Percentiles rank a stretch among this genome's conserved stretches.
phyloP scores from a whole-genome alignment of 1,140 invertebrate genomes.

The Carcinoscorpius rotundicauda region DNA sequence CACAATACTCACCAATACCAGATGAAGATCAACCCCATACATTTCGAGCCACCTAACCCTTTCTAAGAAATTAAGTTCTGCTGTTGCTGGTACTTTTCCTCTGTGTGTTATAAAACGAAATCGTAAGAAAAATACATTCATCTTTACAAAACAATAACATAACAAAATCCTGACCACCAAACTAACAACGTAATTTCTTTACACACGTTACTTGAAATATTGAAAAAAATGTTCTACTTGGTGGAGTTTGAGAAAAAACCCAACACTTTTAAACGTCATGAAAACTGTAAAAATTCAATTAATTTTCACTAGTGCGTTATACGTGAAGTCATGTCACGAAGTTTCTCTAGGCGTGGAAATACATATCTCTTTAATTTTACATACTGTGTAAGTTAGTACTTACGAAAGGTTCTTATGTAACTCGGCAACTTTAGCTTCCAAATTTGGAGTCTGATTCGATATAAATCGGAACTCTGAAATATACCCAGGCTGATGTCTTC shows the following conservation, averaged over 20 bases:
- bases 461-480: conserved; percentile 96
- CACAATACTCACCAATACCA: conserved; percentile 49
- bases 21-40: conserved; percentile 94
- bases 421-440: conserved; percentile 81
- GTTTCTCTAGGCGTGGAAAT: no score
- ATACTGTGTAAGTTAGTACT: conserved; percentile 12
- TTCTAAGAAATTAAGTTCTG: conserved; percentile 82
- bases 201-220: no score
- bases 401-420: conserved; percentile 68
- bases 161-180: no score
- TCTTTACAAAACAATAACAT: no score
- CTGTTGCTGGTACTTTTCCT: conserved; percentile 57
- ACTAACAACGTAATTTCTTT: no score
- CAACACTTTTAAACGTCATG: no score
- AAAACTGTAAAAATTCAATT: no score
- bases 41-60: conserved; percentile 93
- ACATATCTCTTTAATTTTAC: no score
- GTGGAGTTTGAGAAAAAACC: no score
- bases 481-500: conserved; percentile 82
- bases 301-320: no score
- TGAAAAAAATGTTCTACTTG: no score
- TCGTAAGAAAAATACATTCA: background rate
- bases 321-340: no score
- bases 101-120: conserved; percentile 13
- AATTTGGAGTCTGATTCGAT: conserved; percentile 81